Evolutionary conservation across 1,140 invertebrate species (phyloP).

Genomic region (Nasonia giraulti): DNA sequence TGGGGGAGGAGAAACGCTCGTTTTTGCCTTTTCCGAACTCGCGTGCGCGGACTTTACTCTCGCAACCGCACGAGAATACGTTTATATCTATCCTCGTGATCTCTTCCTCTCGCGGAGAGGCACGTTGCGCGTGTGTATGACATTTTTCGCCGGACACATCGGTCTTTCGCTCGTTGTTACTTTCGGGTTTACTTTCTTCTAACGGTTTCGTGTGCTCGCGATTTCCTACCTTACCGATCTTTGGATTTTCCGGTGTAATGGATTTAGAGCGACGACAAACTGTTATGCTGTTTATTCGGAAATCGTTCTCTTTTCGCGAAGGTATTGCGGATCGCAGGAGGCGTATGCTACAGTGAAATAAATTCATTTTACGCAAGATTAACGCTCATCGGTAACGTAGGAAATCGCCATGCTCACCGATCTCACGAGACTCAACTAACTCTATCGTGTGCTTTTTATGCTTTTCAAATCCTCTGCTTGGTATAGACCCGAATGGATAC

Average conservation of each 20-base stretch:
- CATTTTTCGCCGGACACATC: too few relatives aligned
- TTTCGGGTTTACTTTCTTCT: not conserved
- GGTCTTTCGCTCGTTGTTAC: not conserved
- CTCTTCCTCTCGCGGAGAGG: too few relatives aligned
- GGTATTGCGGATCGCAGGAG: not conserved
- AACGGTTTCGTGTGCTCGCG: not conserved
- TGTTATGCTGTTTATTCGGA: not conserved
- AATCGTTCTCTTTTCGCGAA: not conserved
- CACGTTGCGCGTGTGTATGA: too few relatives aligned
- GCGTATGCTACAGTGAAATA: not conserved
- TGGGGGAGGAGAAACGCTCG: not conserved
- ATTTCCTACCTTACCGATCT: not conserved
- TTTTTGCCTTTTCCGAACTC: not conserved
- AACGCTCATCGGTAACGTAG: not conserved
- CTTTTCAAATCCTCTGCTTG: too few relatives aligned
- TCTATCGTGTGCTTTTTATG: not conserved
- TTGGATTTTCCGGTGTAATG: too few relatives aligned
- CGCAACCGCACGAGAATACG: too few relatives aligned
- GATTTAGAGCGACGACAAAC: too few relatives aligned
- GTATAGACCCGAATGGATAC: too few relatives aligned
- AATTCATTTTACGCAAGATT: not conserved
- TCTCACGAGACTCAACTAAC: not conserved
- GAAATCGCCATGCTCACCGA: not conserved
- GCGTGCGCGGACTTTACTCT: not conserved
- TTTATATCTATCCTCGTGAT: not conserved